phyloP scores from a whole-genome alignment of 2,797 vertebrate species.

The Gila robusta region DNA sequence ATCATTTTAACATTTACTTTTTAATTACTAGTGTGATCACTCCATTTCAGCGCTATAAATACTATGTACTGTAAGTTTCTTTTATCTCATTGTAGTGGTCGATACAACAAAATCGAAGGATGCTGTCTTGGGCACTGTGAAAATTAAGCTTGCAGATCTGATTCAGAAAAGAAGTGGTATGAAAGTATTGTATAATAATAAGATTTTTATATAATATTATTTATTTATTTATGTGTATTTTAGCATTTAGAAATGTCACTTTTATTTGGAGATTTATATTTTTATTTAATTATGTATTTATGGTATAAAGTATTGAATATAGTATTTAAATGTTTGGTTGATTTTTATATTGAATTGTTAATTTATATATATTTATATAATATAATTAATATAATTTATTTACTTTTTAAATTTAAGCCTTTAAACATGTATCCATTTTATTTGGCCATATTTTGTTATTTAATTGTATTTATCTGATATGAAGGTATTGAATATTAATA shows the following conservation, averaged over 20 bases:
- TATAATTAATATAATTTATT: neutral
- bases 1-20: neutral
- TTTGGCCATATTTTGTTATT: neutral
- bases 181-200: neutral
- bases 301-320: neutral
- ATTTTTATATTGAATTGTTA: neutral
- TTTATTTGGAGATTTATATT: neutral
- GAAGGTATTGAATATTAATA: neutral
- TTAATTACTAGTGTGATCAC: neutral
- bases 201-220: neutral
- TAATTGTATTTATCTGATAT: neutral
- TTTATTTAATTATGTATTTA: neutral
- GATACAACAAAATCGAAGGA: constrained; percentile 65
- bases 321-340: neutral
- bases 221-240: neutral
- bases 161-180: constrained; percentile 80
- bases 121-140: constrained; percentile 76
- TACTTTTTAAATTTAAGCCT: neutral
- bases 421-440: neutral
- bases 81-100: constrained; percentile 52
- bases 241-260: neutral
- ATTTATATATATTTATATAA: neutral
- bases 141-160: constrained; percentile 76
- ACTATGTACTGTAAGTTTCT: neutral
- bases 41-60: neutral